Evolutionary conservation across 2,797 vertebrate genomes (phyloP).

Genomic region (Uromys caudimaculatus): DNA sequence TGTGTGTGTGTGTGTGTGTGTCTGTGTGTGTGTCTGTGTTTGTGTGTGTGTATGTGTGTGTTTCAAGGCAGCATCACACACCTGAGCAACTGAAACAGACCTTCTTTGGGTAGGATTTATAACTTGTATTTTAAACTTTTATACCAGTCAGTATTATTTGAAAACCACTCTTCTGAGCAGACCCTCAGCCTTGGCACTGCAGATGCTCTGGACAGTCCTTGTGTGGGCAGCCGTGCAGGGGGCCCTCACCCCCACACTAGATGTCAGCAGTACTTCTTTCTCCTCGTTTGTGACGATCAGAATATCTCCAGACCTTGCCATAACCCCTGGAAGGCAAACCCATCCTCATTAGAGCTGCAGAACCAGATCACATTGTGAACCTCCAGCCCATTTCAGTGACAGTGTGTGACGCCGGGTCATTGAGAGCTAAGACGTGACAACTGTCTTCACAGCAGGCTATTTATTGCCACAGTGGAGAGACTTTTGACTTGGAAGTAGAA

Average conservation of each 20-base stretch:
- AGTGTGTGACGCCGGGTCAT: neutral
- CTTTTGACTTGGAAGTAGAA: slow-evolving; percentile 27
- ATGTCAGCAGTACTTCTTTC: neutral
- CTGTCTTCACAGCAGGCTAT: slow-evolving; percentile 1
- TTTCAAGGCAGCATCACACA: neutral
- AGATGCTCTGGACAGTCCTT: neutral
- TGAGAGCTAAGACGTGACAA: neutral
- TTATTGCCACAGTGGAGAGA: slow-evolving; percentile 18
- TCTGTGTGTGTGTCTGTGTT: neutral
- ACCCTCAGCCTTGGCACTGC: neutral
- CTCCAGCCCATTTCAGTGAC: neutral
- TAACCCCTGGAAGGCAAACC: neutral
- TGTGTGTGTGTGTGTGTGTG: neutral
- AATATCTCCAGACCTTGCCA: neutral
- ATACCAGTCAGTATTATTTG: neutral
- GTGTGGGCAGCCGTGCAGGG: neutral
- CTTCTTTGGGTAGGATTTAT: neutral
- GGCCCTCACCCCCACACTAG: neutral
- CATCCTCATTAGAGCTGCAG: neutral
- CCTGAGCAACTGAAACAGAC: neutral
- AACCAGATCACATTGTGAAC: neutral
- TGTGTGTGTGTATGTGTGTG: neutral
- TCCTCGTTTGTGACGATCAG: neutral
- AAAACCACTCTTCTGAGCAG: neutral
- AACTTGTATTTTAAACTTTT: neutral